Percentiles rank a stretch among this genome's conserved stretches.
phyloP scores from a whole-genome alignment of 1,140 invertebrate genomes.

The Drosophila lowei region DNA sequence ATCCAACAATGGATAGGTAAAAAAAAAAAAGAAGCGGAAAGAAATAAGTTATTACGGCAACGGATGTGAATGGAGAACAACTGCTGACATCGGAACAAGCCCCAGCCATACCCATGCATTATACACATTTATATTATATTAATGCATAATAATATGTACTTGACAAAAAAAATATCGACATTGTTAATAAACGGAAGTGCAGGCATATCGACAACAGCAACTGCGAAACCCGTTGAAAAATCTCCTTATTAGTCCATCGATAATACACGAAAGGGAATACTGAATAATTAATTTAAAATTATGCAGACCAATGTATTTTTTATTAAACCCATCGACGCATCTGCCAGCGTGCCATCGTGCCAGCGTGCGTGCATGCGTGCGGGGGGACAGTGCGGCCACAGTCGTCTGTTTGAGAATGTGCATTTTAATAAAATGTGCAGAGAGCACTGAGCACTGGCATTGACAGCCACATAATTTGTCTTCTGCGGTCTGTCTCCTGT shows the following conservation, averaged over 20 bases:
- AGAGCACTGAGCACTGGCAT: constrained; percentile 54
- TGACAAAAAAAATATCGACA: constrained; percentile 33
- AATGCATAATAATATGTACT: constrained; percentile 41
- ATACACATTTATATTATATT: constrained; percentile 14
- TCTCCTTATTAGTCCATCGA: constrained; percentile 57
- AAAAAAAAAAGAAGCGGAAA: constrained; percentile 19
- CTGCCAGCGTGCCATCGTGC: too few species aligned
- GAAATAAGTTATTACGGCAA: constrained; percentile 44
- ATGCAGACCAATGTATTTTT: constrained; percentile 61
- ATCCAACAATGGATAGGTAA: constrained; percentile 1
- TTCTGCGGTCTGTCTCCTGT: constrained; percentile 17
- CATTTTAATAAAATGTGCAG: constrained; percentile 52
- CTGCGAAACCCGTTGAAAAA: constrained; percentile 2
- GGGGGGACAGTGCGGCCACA: constrained; percentile 11
- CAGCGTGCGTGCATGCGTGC: constrained; percentile 5
- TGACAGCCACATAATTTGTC: constrained; percentile 52
- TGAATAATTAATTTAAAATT: constrained; percentile 67
- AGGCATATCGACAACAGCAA: constrained; percentile 40
- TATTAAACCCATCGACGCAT: constrained; percentile 19
- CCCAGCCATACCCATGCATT: background rate
- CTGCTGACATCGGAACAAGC: constrained; percentile 45
- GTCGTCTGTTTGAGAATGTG: constrained; percentile 26
- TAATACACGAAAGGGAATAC: constrained; percentile 54
- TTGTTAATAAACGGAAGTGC: constrained; percentile 60
- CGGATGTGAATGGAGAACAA: constrained; percentile 44